phyloP scores from a whole-genome alignment of 2,797 vertebrate genomes.

The Leptatherina wallacei region DNA sequence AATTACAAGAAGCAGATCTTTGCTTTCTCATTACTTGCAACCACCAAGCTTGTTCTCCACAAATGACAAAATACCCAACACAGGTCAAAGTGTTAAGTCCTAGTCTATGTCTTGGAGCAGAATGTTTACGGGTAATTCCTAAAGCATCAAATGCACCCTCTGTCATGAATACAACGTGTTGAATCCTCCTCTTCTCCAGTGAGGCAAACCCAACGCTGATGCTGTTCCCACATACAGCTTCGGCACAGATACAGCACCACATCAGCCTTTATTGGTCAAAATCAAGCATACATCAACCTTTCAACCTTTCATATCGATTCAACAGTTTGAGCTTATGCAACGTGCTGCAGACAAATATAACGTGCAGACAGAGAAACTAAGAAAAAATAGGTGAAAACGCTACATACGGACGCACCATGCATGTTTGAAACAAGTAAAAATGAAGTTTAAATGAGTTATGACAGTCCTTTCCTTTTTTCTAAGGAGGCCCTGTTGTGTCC shows the following conservation, averaged over 20 bases:
- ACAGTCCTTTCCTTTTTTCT: conserved; percentile 1
- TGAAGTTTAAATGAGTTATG: conserved; percentile 13
- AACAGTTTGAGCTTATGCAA: conserved; percentile 28
- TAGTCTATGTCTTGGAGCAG: conserved; percentile 2
- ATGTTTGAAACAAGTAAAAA: conserved; percentile 8
- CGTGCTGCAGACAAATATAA: conserved; percentile 2
- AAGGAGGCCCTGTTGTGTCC: conserved; percentile 12
- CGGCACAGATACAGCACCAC: conserved; percentile 12
- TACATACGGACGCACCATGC: background rate
- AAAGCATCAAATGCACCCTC: conserved; percentile 6
- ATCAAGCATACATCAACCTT: conserved; percentile 3
- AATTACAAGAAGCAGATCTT: conserved; percentile 36
- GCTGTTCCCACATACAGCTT: conserved; percentile 13
- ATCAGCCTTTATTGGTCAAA: conserved; percentile 12
- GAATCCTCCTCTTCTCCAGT: conserved; percentile 11
- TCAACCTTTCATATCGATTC: conserved; percentile 7
- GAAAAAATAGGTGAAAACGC: background rate
- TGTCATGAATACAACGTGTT: conserved; percentile 11
- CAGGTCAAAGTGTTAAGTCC: conserved; percentile 24
- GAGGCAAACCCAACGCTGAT: conserved; percentile 22
- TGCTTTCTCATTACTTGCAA: conserved; percentile 38
- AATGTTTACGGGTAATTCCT: conserved; percentile 6
- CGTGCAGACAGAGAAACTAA: background rate
- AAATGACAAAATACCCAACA: conserved; percentile 30
- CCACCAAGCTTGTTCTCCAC: conserved; percentile 14